Base-by-base conservation (phyloP, 30 jellyfish, hydroid and myxozoan genomes). In the Pseudorhiza aurosa region DNA sequence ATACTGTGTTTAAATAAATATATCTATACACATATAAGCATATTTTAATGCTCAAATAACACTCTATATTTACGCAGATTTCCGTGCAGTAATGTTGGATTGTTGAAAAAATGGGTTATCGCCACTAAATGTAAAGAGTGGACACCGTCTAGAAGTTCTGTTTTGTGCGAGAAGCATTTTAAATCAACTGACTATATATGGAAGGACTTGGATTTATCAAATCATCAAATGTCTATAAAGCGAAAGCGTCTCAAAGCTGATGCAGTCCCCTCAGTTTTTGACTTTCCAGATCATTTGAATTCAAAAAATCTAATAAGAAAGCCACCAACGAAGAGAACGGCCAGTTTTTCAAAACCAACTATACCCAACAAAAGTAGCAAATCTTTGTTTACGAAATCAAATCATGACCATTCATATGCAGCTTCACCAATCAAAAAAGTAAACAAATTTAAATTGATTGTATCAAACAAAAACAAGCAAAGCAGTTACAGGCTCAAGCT, bases 251-350 rank as follows among this genome's bases (percentile, higher is more conserved):
- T 60, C 51, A 14, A 39, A 60, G 47, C 75, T 24, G 79, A 65
- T 65, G 79, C 79, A 14, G 56, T 65, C 21, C 79, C 79, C 11
- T 65, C 79, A 40, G 56, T 65, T 65, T 36, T 65, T 35, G 36
- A 65, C 21, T 65, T 65, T 43, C 79, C 79, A 14, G 62, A 65
- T 28, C 79, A 65, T 44, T 65, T 65, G 37, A 10, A 32, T 60
- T 21, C 51, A 2, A 29, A 60, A 51, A 22, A 21, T 11, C 14
- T 19, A 21, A 24, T 27, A 29, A 60, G 75, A 60, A 60, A 60
- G n/a, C 43, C 75, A 29, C 75, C 75, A 60, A 39, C 26, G 8
- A 39, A 18, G 42, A 29, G 75, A 60, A 4, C 31, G 11, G 31
- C 75, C 37, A 60, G 15, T 39, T 22, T 18, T 9, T 5, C 37